Base-by-base conservation (phyloP, 2,113 vertebrate genomes). In the Thermophis baileyi region DNA sequence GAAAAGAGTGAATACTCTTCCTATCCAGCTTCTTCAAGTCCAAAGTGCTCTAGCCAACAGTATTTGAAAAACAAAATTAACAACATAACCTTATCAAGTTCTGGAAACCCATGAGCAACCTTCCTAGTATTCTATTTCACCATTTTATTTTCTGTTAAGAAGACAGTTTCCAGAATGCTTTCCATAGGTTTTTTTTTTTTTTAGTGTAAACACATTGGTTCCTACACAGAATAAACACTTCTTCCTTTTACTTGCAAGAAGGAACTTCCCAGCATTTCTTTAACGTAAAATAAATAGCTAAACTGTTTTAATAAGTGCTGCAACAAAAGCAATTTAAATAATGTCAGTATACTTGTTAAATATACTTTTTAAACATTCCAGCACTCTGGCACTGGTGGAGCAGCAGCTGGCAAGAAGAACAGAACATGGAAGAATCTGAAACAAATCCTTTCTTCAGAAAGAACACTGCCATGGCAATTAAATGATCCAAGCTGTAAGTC, bases 381-480 rank as follows among this genome's bases (percentile, higher is more conserved):
- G 99, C 99, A 99, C 95, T 99, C 99, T 0, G 98, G 99, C 93
- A 99, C 99, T 55, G 99, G 99, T 88, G 99, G 99, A 54, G 99
- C 98, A 91, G 98, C 98, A 90, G 99, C 99, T 94, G 99, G 99
- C 96, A 99, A 99, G 97, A 99, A 99, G 98, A 99, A 99, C 93
- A 98, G 99, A 96, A 99, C 99, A 93, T 99, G 99, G 99, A 99
- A 99, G 97, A 99, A 99, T 97, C 98, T 99, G 93, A 99, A 99
- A 97, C 99, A 99, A 97, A 99, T 99, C 96, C 98, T 99, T 93
- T 98, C 98, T 95, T 98, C 98, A 69, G 99, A 99, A 98, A 98
- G 98, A 96, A 98, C 98, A 85, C 97, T 99, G 96, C 98, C 99
- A 49, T 99, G 99, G 99, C 99, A 98, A 97, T 97, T 99, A 93